Evolutionary conservation across 2,888 invertebrate species (phyloP).

Genomic region (Amiota mariae): DNA sequence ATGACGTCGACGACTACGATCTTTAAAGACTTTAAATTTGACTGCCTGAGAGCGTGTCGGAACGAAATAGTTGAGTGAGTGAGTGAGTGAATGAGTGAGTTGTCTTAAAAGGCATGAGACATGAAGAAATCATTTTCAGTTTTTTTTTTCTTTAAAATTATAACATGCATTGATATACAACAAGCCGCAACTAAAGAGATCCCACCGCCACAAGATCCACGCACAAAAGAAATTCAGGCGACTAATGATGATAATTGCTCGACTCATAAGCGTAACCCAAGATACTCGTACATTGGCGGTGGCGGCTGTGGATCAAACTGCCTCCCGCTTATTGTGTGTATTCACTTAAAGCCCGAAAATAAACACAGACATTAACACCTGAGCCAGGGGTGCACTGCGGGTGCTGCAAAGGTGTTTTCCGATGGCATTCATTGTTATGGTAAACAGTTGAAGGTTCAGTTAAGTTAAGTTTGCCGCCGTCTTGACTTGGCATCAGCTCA

Average conservation of each 20-base stretch:
- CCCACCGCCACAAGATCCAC: slow-evolving; percentile 23
- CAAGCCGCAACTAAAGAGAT: slow-evolving; percentile 70
- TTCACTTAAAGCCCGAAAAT: slow-evolving; percentile 41
- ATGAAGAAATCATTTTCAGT: slow-evolving; percentile 10
- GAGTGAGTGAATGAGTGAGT: not conserved
- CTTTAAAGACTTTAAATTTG: not conserved
- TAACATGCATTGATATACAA: slow-evolving; percentile 68
- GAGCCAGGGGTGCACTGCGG: slow-evolving; percentile 49
- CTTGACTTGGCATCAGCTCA: not conserved
- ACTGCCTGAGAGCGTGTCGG: not conserved
- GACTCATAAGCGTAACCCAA: slow-evolving; percentile 11
- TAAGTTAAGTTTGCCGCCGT: slow-evolving; percentile 21
- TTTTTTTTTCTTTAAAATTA: slow-evolving; percentile 54
- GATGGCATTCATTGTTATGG: slow-evolving; percentile 21
- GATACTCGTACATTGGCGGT: not conserved
- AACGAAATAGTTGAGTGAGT: not conserved
- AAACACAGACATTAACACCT: slow-evolving; percentile 70
- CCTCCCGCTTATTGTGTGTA: slow-evolving; percentile 18
- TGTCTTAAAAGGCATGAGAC: not conserved
- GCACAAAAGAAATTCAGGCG: slow-evolving; percentile 20
- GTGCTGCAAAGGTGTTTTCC: slow-evolving; percentile 33
- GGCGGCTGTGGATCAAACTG: not conserved
- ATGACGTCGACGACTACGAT: not conserved
- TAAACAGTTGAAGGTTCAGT: slow-evolving; percentile 12
- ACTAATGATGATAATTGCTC: slow-evolving; percentile 61